These are phyloP conservation scores for Abrostola tripartita DNA, from an alignment of 2,888 invertebrate species.

Conservation along the genomic window DNA sequence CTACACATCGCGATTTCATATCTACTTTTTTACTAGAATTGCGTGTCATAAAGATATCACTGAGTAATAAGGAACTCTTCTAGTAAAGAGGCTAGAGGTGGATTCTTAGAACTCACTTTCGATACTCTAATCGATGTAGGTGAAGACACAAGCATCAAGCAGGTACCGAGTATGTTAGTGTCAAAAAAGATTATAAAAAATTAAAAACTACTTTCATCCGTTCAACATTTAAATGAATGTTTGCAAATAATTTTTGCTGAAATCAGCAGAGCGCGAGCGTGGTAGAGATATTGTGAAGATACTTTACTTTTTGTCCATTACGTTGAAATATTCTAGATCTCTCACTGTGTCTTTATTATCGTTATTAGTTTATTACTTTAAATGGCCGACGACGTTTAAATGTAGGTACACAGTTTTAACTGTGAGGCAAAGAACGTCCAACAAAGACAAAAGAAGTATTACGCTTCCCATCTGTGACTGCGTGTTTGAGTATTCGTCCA, in stretches of 20 bases:
- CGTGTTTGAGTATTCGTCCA: too few relatives aligned
- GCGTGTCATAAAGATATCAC: constrained; percentile 11
- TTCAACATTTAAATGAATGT: constrained; percentile 5
- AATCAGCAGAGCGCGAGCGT: constrained; percentile 16
- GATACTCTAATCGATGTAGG: too few relatives aligned
- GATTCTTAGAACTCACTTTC: too few relatives aligned
- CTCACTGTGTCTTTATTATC: background rate
- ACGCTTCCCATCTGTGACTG: too few relatives aligned
- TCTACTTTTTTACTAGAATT: constrained; percentile 22
- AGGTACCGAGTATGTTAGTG: background rate
- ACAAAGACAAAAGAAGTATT: too few relatives aligned
- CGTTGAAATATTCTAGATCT: background rate
- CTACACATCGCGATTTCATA: constrained; percentile 23
- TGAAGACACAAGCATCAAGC: background rate
- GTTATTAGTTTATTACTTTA: too few relatives aligned
- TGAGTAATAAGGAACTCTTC: background rate
- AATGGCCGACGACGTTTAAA: too few relatives aligned
- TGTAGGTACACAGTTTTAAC: too few relatives aligned
- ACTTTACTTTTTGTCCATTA: background rate
- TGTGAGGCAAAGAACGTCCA: too few relatives aligned
- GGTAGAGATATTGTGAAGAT: constrained; percentile 16
- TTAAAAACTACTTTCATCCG: background rate
- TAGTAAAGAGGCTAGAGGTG: background rate
- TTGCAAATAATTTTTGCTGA: constrained; percentile 12
- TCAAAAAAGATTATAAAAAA: background rate